A percentile compares a stretch with the other conserved stretches of the same genome.
Conservation (phyloP, 2,797 vertebrate species). For the Natrix natrix region DNA sequence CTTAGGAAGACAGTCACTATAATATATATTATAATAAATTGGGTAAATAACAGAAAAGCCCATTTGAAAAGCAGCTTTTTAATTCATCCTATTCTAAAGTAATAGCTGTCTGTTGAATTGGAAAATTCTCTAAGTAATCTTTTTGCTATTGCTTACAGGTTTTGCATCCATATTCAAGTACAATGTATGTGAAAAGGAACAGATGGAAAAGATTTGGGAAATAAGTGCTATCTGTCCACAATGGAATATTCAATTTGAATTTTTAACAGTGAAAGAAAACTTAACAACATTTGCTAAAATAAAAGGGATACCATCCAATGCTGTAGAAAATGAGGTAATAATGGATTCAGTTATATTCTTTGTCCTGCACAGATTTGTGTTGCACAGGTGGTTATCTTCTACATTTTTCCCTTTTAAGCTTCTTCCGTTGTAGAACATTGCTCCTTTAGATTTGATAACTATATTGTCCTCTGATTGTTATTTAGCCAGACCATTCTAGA, state of each 20-base stretch:
- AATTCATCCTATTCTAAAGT: not conserved
- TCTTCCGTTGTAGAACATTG: not conserved
- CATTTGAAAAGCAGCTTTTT: not conserved
- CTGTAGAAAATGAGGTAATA: slow-evolving; percentile 78
- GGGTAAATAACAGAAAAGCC: not conserved
- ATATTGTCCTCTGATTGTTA: not conserved
- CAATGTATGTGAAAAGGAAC: slow-evolving; percentile 71
- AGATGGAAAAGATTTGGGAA: slow-evolving; percentile 74
- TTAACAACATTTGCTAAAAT: slow-evolving; percentile 85
- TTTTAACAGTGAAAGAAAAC: slow-evolving; percentile 89
- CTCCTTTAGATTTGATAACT: not conserved
- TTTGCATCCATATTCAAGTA: slow-evolving; percentile 80
- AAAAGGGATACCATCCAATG: slow-evolving; percentile 80
- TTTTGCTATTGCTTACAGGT: slow-evolving; percentile 57
- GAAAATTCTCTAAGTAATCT: not conserved
- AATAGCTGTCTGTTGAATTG: not conserved
- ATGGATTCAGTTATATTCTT: not conserved
- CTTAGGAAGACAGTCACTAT: not conserved
- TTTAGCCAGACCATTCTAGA: not conserved
- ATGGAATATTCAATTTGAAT: slow-evolving; percentile 86
- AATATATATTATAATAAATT: not conserved
- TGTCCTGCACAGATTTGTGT: not conserved
- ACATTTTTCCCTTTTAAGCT: not conserved
- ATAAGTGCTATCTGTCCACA: slow-evolving; percentile 88
- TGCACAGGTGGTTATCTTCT: not conserved